A percentile compares a stretch with the other conserved stretches of the same genome.
Conservation (phyloP, 2,888 invertebrate genomes). For the Nomada fabriciana region DNA sequence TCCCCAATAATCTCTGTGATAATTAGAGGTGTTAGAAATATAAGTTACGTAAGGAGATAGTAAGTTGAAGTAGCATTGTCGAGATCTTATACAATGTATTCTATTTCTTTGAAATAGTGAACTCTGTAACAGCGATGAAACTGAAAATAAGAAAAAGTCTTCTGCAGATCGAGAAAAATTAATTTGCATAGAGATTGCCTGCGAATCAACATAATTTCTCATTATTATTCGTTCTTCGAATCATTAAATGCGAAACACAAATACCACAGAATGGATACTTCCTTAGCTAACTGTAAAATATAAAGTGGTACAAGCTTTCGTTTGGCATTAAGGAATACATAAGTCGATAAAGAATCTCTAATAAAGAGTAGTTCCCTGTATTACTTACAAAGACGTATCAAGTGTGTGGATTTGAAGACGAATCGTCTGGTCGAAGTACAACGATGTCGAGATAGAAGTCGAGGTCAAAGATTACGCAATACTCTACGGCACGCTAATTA, state of each 20-base stretch:
- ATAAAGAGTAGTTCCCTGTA: not conserved
- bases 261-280: no score
- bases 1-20: not conserved
- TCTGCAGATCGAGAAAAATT: no score
- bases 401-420: slow-evolving; percentile 9
- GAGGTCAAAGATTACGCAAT: slow-evolving; percentile 48
- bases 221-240: no score
- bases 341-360: not conserved
- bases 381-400: not conserved
- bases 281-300: no score
- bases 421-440: slow-evolving; percentile 30
- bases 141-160: no score
- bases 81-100: not conserved
- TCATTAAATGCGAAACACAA: no score
- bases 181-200: not conserved
- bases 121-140: no score
- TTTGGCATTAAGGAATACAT: not conserved
- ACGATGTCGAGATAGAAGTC: slow-evolving; percentile 40
- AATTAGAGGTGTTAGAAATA: not conserved
- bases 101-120: not conserved
- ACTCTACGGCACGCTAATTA: slow-evolving; percentile 33
- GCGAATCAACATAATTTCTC: not conserved
- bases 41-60: slow-evolving; percentile 14
- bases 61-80: not conserved
- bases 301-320: not conserved